Evolutionary conservation across 2,113 vertebrate genomes (phyloP).

Genomic region (Corythornis madagascariensis): DNA sequence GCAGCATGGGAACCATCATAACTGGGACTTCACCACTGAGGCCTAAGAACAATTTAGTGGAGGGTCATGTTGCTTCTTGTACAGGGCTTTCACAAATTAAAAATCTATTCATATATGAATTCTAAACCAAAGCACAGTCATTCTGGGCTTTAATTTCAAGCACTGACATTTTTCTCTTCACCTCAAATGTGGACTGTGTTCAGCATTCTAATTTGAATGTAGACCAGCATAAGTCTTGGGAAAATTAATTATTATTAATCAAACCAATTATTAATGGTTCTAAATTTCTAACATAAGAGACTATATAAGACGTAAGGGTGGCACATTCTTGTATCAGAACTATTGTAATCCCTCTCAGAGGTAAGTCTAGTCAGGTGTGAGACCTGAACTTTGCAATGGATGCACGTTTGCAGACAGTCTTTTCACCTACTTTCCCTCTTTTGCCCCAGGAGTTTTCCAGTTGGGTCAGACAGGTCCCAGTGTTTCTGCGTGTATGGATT

Average conservation of each 20-base stretch:
- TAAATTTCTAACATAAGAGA: background rate
- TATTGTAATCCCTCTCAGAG: background rate
- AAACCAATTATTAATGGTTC: background rate
- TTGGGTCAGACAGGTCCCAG: background rate
- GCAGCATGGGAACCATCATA: background rate
- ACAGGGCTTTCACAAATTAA: slow-evolving; percentile 3
- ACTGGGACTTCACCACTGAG: slow-evolving; percentile 11
- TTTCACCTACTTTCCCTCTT: background rate
- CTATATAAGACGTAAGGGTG: background rate
- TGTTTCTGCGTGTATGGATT: background rate
- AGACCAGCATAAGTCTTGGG: background rate
- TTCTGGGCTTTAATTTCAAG: slow-evolving; percentile 18
- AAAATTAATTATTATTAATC: background rate
- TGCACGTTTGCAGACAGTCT: background rate
- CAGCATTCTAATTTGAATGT: slow-evolving; percentile 21
- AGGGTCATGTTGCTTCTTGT: slow-evolving; percentile 38
- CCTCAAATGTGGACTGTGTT: background rate
- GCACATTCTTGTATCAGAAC: background rate
- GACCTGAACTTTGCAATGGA: background rate
- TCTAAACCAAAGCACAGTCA: background rate
- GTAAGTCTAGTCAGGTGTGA: background rate
- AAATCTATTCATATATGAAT: slow-evolving; percentile 1
- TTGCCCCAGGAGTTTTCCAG: background rate
- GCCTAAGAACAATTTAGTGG: background rate
- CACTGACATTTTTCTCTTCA: background rate